A percentile compares a stretch with the other conserved stretches of the same genome.
These are phyloP conservation scores for Lepidiolamprologus cunningtoni DNA, from an alignment of 2,113 vertebrate genomes.

Conservation along the genomic window DNA sequence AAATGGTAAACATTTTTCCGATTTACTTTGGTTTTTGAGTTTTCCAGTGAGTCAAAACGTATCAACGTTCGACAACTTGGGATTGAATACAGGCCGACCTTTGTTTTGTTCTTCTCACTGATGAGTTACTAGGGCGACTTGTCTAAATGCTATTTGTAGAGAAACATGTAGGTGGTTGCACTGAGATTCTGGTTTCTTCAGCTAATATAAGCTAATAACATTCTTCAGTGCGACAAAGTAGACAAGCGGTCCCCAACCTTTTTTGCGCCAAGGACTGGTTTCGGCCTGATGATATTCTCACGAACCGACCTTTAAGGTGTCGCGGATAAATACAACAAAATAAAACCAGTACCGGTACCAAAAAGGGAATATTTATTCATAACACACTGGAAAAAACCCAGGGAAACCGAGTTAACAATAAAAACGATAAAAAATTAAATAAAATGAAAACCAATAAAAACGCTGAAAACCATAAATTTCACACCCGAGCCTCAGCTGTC, in stretches of 20 bases:
- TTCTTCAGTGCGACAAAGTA: neutral
- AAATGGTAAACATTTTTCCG: neutral
- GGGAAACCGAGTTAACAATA: neutral
- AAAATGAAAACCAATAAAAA: neutral
- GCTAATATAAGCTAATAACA: neutral
- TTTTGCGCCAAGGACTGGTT: neutral
- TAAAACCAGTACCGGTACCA: neutral
- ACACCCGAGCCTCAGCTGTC: neutral
- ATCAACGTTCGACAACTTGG: neutral
- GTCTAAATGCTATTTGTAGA: neutral
- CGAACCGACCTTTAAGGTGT: neutral
- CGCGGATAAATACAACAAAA: neutral
- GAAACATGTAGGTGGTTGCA: neutral
- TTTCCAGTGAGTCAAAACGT: neutral
- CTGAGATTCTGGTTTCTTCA: neutral
- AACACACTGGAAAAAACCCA: neutral
- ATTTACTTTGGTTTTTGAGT: neutral
- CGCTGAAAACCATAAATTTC: neutral
- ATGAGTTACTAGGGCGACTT: neutral
- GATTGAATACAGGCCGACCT: neutral
- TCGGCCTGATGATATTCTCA: neutral
- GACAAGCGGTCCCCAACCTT: neutral
- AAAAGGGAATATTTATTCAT: neutral
- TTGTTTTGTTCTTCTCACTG: too few relatives aligned
- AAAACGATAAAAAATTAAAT: fast-evolving